These are phyloP conservation scores for Muscidifurax raptorellus DNA, from an alignment of 1,140 invertebrate genomes.

Conservation along the genomic window DNA sequence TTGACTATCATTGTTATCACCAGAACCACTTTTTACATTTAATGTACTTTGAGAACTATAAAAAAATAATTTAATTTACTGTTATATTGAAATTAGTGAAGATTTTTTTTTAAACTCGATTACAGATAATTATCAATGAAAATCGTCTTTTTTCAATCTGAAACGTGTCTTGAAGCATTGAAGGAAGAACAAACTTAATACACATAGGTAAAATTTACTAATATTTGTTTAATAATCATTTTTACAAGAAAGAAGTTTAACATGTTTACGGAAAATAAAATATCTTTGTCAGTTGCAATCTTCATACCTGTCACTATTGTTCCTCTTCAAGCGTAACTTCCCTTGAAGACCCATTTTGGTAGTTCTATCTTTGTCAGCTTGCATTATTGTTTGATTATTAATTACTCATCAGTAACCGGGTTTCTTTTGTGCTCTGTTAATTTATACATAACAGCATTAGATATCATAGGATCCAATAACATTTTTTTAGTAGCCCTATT, in stretches of 20 bases:
- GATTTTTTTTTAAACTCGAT: not conserved
- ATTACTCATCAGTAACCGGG: not conserved
- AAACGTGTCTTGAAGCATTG: not conserved
- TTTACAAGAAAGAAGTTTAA: not conserved
- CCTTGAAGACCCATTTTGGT: conserved; percentile 1
- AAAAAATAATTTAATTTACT: not conserved
- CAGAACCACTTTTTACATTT: not conserved
- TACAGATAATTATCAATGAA: not conserved
- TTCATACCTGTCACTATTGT: conserved; percentile 38
- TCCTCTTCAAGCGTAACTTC: conserved; percentile 35
- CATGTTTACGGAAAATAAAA: not conserved
- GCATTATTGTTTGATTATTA: not conserved
- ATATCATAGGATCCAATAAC: not conserved
- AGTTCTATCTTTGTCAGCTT: not conserved
- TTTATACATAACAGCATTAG: not conserved
- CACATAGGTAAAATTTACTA: not conserved
- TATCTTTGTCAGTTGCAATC: not conserved
- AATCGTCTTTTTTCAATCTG: not conserved
- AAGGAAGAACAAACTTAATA: not conserved
- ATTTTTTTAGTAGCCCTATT: not conserved
- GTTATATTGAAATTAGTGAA: not conserved
- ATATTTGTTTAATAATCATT: not conserved
- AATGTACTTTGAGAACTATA: conserved; percentile 15
- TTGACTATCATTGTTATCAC: not conserved
- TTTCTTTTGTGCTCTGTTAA: not conserved